phyloP scores from a whole-genome alignment of 2,113 vertebrate genomes.

The Girardinichthys multiradiatus region DNA sequence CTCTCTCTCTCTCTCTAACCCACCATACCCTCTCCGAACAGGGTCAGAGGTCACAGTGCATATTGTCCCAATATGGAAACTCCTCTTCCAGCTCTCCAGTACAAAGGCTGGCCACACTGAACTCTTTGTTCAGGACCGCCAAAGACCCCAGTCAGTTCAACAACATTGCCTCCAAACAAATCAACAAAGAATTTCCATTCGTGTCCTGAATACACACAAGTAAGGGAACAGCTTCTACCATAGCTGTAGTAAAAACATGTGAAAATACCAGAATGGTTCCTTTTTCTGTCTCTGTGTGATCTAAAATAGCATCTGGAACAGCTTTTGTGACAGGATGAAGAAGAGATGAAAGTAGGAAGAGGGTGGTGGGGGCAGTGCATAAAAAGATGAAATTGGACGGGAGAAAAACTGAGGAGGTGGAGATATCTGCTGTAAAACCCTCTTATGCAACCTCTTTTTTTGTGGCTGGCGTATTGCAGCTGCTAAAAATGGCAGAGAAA shows the following conservation, averaged over 20 bases:
- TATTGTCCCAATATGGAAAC: slow-evolving; percentile 78
- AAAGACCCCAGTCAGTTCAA: slow-evolving; percentile 61
- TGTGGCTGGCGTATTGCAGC: slow-evolving; percentile 68
- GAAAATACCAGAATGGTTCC: slow-evolving; percentile 15
- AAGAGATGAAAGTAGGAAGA: slow-evolving; percentile 53
- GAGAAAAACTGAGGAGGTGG: slow-evolving; percentile 52
- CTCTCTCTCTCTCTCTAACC: neutral
- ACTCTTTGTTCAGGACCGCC: slow-evolving; percentile 70
- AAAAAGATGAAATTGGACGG: slow-evolving; percentile 56
- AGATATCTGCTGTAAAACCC: slow-evolving; percentile 66
- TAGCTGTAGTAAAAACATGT: slow-evolving; percentile 10
- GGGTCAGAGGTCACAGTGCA: slow-evolving; percentile 67
- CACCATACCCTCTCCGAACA: slow-evolving; percentile 40
- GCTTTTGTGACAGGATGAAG: slow-evolving; percentile 53
- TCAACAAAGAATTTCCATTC: slow-evolving; percentile 55
- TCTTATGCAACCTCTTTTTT: slow-evolving; percentile 76
- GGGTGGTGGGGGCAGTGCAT: slow-evolving; percentile 32
- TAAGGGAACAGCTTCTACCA: slow-evolving; percentile 4
- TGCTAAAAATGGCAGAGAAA: slow-evolving; percentile 71
- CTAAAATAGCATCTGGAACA: slow-evolving; percentile 61
- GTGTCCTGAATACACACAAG: slow-evolving; percentile 32
- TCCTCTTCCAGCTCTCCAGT: slow-evolving; percentile 55
- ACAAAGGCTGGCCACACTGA: slow-evolving; percentile 65
- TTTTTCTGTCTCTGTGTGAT: slow-evolving; percentile 42
- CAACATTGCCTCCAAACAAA: slow-evolving; percentile 33